These are phyloP conservation scores for Rhopalosiphum padi DNA, from an alignment of 1,140 invertebrate species.

Conservation along the genomic window DNA sequence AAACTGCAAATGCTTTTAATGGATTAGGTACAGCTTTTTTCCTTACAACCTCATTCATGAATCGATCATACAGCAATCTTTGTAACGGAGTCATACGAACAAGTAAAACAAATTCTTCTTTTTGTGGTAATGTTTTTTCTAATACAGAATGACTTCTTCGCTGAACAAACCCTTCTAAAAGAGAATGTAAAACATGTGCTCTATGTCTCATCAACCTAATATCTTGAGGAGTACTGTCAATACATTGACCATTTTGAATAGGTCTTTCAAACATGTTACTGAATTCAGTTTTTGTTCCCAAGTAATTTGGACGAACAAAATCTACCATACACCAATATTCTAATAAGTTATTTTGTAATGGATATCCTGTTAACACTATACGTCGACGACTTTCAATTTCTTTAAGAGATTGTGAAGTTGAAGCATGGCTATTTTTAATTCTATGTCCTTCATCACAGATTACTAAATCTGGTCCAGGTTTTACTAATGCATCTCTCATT, in stretches of 20 bases:
- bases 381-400: constrained; percentile 88
- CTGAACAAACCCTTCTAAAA: constrained; percentile 92
- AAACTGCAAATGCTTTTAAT: constrained; percentile 96
- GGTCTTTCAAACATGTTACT: constrained; percentile 95
- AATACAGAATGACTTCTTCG: constrained; percentile 88
- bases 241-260: constrained; percentile 93
- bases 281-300: constrained; percentile 92
- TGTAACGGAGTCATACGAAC: constrained; percentile 88
- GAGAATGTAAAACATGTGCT: constrained; percentile 87
- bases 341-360: constrained; percentile 93
- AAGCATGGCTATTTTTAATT: constrained; percentile 95
- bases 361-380: constrained; percentile 93
- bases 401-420: constrained; percentile 90
- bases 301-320: constrained; percentile 92
- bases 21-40: constrained; percentile 91
- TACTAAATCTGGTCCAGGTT: constrained; percentile 92
- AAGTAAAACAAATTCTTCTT: constrained; percentile 90
- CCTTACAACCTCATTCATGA: constrained; percentile 90
- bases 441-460: constrained; percentile 96
- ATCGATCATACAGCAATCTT: constrained; percentile 84
- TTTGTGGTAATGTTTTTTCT: constrained; percentile 83
- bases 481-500: constrained; percentile 85
- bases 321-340: constrained; percentile 99
- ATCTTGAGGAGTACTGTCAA: constrained; percentile 89
- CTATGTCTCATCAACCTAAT: constrained; percentile 87